Percentiles rank a stretch among this genome's conserved stretches.
Conservation (phyloP, 2,797 vertebrate genomes). For the Sarcoramphus papa region DNA sequence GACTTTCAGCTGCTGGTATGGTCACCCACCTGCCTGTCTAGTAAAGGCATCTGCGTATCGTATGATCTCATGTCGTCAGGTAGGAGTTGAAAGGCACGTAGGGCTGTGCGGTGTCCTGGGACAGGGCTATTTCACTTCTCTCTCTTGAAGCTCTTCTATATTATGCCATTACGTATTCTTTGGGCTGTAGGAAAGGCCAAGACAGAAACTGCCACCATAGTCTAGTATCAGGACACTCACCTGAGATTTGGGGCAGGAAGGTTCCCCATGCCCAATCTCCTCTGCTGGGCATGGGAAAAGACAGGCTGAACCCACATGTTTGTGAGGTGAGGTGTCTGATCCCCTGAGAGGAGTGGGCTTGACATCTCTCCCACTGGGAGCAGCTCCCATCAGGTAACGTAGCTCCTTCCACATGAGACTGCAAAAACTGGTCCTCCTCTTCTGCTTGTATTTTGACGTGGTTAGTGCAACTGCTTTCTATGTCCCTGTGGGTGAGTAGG, state of each 20-base stretch:
- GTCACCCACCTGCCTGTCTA: neutral
- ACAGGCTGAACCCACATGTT: neutral
- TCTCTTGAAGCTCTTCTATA: neutral
- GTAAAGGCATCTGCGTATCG: neutral
- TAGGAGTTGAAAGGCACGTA: fast-evolving
- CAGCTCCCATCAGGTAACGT: fast-evolving
- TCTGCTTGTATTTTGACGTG: neutral
- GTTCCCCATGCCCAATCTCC: neutral
- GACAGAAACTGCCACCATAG: neutral
- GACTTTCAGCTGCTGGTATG: neutral
- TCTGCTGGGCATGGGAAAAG: neutral
- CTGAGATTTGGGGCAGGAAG: neutral
- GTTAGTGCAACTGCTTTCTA: neutral
- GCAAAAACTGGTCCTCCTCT: neutral
- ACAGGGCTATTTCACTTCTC: neutral
- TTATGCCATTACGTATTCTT: neutral
- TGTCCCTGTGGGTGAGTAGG: neutral
- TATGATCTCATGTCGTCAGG: fast-evolving
- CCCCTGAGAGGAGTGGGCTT: neutral
- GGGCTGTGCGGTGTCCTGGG: neutral
- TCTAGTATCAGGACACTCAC: neutral
- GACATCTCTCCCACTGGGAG: neutral
- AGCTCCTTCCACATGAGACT: neutral
- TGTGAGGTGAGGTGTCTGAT: neutral
- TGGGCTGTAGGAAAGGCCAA: neutral